Evolutionary conservation across 2,888 invertebrate genomes (phyloP), one percentile per base, ranked within the genome.

Genomic region (Crossocerus cetratus): DNA sequence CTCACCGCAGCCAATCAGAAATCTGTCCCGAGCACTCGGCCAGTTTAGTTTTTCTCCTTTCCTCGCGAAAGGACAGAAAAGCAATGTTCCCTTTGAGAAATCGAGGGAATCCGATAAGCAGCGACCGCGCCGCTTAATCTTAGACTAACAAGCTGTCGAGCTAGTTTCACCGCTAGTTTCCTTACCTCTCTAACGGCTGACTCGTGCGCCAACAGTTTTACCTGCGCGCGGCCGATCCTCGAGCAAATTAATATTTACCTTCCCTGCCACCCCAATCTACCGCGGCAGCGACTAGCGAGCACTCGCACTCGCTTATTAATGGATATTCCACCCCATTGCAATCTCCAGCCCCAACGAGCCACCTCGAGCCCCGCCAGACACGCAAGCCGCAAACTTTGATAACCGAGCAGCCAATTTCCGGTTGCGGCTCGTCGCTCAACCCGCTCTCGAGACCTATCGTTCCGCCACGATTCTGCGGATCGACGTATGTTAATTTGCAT

Each of bases 321-420:
- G 88, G 87, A 88, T 87, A 87, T 86, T 83, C 86, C 83, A 75
- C 80, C 84, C 81, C 60, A 72, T 66, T 66, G 61, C 65, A 49
- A 60, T 42, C 63, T 64, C 69, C 67, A 72, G 63, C 66, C 67
- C 66, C 69, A 69, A 66, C 68, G 70, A 69, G 66, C 57, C 75
- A 65, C 68, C 66, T 65, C 74, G 57, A 67, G 62, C 73, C 77
- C 76, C 84, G 84, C 81, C 84, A 89, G 88, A 87, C 90, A 90
- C 90, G 90, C 90, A 87, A 90, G 85, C 89, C 89, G 82, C 89
- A 89, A 90, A 90, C 89, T 90, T 90, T 89, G 90, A 90, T 90
- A 90, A 89, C 87, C 89, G 87, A 86, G 86, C 89, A 89, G 88
- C 88, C 89, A 90, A 90, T 90, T 90, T 90, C 90, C 90, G 90